These are phyloP conservation scores for Oreochromis niloticus DNA, from an alignment of 2,113 vertebrate species.

Conservation along the genomic window DNA sequence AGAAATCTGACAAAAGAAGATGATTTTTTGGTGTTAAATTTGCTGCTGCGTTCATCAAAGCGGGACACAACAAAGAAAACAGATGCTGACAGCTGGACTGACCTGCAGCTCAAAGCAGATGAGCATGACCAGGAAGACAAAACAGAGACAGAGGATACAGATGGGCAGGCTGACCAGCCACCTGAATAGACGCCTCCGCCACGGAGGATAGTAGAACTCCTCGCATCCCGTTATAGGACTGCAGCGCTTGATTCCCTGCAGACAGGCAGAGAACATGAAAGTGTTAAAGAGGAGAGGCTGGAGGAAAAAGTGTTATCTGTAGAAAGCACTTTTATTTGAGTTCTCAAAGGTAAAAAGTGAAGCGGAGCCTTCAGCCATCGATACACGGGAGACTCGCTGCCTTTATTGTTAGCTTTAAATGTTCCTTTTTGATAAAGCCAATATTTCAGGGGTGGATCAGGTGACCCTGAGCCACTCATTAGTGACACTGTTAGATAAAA, in stretches of 20 bases:
- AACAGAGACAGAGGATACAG: conserved; percentile 86
- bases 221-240: conserved; percentile 89
- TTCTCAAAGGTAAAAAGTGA: neutral
- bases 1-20: neutral
- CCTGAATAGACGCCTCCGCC: conserved; percentile 90
- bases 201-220: conserved; percentile 92
- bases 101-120: conserved; percentile 98
- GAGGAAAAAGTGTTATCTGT: neutral
- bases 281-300: neutral
- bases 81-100: conserved; percentile 7
- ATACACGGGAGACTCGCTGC: neutral
- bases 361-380: neutral
- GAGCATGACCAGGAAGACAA: conserved; percentile 94
- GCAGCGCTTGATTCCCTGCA: conserved; percentile 85
- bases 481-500: neutral
- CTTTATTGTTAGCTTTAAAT: neutral
- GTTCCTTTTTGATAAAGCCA: rapidly evolving
- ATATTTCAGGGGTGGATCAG: neutral
- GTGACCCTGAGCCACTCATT: neutral
- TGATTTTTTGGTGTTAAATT: neutral
- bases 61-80: neutral
- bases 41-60: neutral
- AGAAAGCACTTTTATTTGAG: neutral
- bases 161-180: conserved; percentile 91
- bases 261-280: neutral